Base-by-base conservation (phyloP, 2,113 vertebrate genomes). In the Ptyas mucosa region DNA sequence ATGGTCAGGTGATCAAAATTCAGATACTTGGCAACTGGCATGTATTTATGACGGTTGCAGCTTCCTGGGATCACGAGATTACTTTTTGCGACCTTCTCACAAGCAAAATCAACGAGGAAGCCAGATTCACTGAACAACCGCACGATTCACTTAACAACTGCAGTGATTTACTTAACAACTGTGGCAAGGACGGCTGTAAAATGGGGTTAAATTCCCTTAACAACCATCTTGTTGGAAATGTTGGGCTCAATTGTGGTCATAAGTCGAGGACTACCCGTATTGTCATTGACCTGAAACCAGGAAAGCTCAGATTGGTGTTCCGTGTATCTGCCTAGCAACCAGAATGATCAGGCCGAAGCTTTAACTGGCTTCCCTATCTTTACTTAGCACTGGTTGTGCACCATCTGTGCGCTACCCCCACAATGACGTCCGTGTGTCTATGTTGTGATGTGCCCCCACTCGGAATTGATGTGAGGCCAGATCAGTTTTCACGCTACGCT, bases 381-480 rank as follows among this genome's bases (percentile, higher is more conserved):
- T 97, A 96, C 96, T 96, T 96, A 96, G 95, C 94, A 93, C 93
- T 96, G 95, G 96, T 96, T 93, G 94, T 95, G 96, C 96, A 96
- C 97, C 97, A 97, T 97, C 97, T 97, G 97, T 95, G 96, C 95
- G 96, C 95, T 96, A 95, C 96, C 95, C 96, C 96, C 95, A 96
- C 96, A 96, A 94, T 95, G 95, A 96, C 96, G 95, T 96, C 96
- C 95, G 95, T 69, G 11, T 64, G 61, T n/a, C 61, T 96, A 95
- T 96, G 96, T 95, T 95, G 94, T 91, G 1, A 94, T 93, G 91
- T 95, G 94, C 94, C 95, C 94, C 96, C 95, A 94, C 96, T 94
- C 96, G 93, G 96, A 97, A 97, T 94, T 92, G 93, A 96, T 95
- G 96, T 94, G 94, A 94, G 95, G 91, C 96, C 90, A n/a, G 91